Evolutionary conservation across 2,113 vertebrate species (phyloP).

Genomic region (Hyaena hyaena): DNA sequence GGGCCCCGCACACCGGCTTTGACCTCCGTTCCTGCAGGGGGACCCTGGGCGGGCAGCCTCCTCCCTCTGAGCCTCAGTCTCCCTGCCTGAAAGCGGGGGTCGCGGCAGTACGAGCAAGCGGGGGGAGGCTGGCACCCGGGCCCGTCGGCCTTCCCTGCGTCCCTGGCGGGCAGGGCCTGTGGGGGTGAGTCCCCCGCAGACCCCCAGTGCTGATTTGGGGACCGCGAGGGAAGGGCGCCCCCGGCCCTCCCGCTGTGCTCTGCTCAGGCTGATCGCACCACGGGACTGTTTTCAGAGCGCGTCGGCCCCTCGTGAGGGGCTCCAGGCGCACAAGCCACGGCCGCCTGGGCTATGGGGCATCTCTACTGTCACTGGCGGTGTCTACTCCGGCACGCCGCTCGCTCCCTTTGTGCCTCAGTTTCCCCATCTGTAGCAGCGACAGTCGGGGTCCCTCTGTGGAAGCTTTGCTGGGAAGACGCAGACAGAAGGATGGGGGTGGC

Average conservation of each 20-base stretch:
- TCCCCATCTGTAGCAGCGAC: background rate
- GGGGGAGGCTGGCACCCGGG: background rate
- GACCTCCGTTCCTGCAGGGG: background rate
- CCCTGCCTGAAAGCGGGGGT: background rate
- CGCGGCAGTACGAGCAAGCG: background rate
- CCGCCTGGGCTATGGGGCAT: rapidly evolving
- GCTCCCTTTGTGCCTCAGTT: background rate
- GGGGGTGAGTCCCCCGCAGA: background rate
- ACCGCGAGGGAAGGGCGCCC: background rate
- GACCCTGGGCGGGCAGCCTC: background rate
- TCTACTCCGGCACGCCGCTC: no score
- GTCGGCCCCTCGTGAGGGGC: background rate
- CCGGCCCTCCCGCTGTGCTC: rapidly evolving
- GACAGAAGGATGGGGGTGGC: background rate
- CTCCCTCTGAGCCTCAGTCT: background rate
- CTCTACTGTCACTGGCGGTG: rapidly evolving
- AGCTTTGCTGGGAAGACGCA: background rate
- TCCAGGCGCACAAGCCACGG: background rate
- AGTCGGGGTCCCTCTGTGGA: rapidly evolving
- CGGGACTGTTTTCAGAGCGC: background rate
- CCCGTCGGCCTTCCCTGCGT: no score
- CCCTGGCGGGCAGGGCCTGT: background rate
- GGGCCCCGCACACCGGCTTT: background rate
- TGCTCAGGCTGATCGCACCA: rapidly evolving
- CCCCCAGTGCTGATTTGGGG: background rate